These are phyloP conservation scores for Pseudotriccus pelzelni DNA, from an alignment of 2,797 vertebrate genomes.

Conservation along the genomic window DNA sequence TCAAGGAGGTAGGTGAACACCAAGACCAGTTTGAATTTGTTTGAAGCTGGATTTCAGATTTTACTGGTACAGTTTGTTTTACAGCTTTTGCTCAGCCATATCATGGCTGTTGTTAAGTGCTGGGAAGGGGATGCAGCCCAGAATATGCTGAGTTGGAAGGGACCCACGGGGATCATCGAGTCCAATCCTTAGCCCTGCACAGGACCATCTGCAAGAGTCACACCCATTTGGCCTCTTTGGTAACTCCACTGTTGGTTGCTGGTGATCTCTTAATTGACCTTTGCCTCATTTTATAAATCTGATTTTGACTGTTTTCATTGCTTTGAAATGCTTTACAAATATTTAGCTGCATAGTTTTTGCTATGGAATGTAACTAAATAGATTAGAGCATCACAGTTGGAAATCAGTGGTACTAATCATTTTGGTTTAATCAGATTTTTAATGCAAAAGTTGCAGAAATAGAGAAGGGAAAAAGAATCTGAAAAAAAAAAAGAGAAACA, in stretches of 20 bases:
- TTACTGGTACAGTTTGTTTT: not conserved
- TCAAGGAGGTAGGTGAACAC: not conserved
- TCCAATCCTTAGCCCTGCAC: not conserved
- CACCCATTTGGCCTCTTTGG: not conserved
- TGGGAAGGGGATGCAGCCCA: not conserved
- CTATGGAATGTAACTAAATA: not conserved
- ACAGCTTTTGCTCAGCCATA: not conserved
- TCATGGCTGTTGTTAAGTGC: accelerated
- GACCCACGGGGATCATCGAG: not conserved
- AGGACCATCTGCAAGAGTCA: not conserved
- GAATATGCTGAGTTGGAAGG: not conserved
- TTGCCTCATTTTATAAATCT: not conserved
- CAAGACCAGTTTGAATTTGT: not conserved
- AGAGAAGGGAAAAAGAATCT: conserved; percentile 85
- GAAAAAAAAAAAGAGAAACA: conserved; percentile 85
- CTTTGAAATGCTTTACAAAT: not conserved
- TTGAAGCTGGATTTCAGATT: not conserved
- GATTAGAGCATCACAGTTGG: not conserved
- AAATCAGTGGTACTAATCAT: not conserved
- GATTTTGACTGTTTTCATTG: not conserved
- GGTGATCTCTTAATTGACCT: not conserved
- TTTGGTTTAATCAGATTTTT: conserved; percentile 76
- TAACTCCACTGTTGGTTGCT: not conserved
- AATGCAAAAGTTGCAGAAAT: conserved; percentile 85
- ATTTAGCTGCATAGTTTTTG: not conserved